Evolutionary conservation across 2,113 vertebrate genomes (phyloP), one percentile per base, ranked within the genome.

Genomic region (Tragelaphus strepsiceros): DNA sequence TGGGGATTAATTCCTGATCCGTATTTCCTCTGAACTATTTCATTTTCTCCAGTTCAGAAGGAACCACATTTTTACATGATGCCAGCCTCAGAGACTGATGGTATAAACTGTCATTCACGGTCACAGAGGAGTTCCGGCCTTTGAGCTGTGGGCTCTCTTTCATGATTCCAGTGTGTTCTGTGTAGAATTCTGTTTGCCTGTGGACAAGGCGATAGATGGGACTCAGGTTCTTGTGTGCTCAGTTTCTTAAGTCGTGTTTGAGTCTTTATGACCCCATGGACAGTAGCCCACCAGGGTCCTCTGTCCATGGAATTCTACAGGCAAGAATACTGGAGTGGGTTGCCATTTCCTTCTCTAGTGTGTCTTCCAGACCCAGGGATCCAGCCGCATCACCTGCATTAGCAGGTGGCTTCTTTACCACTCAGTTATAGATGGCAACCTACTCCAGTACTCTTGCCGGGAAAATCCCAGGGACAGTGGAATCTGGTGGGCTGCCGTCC

Each of bases 1-100:
- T 30, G 4, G 91, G 87, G 94, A 98, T 98, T 98, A 97, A 94
- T 98, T 94, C 0, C 24, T 61, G 92, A 96, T 98, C 98, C 78
- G 35, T 95, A 61, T 15, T 97, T 82, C 74, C 86, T 94, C 39
- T 64, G 96, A 97, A 95, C 67, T 83, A 56, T 94, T 71, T 35
- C 54, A 86, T 85, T 95, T 98, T 81, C 46, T 28, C 61, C 11
- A 30, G 1, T 91, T 58, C 43, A 95, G 39, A 74, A 83, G 93
- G 30, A 97, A 94, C 82, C 43, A 71, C n/a, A 71, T 51, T 85
- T 80, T 95, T 58, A 78, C 88, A 53, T 93, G 86, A 58, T 74
- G 56, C 77, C 0, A 30, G 8, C 59, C 49, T 51, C 32, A 19
- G 56, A 82, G 77, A 94, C 0, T 71, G 21, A 62, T 61, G 58